Conservation (phyloP, 2,888 invertebrate species). For the Bombyx huttoni region DNA sequence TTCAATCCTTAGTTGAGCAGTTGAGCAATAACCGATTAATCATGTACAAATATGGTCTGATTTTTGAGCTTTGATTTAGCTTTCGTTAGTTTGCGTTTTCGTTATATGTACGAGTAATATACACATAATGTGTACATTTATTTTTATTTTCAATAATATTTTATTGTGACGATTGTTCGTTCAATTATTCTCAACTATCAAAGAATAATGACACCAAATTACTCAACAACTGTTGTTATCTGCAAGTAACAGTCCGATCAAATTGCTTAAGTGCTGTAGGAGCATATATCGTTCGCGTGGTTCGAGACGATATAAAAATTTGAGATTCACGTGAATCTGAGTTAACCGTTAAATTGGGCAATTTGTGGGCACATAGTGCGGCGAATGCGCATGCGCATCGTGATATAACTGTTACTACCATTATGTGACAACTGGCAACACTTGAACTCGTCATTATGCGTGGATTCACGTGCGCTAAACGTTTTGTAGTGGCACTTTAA, state of each 20-base stretch:
- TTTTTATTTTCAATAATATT: too few relatives aligned
- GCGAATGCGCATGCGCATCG: constrained; percentile 39
- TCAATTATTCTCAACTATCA: not conserved
- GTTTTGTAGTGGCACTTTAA: constrained; percentile 8
- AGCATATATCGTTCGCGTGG: constrained; percentile 6
- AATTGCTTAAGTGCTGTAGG: not conserved
- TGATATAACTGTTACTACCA: constrained; percentile 55
- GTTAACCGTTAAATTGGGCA: constrained; percentile 62
- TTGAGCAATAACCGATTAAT: too few relatives aligned
- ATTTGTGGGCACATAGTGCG: constrained; percentile 50
- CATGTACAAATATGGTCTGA: too few relatives aligned
- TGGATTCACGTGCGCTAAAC: constrained; percentile 25
- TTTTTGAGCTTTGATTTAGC: too few relatives aligned
- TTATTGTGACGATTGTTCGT: not conserved
- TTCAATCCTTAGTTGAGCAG: too few relatives aligned
- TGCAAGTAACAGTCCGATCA: not conserved
- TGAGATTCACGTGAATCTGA: constrained; percentile 12
- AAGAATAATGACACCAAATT: not conserved
- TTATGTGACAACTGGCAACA: constrained; percentile 54
- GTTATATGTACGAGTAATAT: too few relatives aligned
- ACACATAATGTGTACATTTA: too few relatives aligned
- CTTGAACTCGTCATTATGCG: constrained; percentile 28
- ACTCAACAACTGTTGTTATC: not conserved
- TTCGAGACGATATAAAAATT: constrained; percentile 15
- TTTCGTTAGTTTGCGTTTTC: too few relatives aligned